A percentile compares a stretch with the other conserved stretches of the same genome.
phyloP scores from a whole-genome alignment of 2,797 vertebrate genomes.

The Cuculus canorus region DNA sequence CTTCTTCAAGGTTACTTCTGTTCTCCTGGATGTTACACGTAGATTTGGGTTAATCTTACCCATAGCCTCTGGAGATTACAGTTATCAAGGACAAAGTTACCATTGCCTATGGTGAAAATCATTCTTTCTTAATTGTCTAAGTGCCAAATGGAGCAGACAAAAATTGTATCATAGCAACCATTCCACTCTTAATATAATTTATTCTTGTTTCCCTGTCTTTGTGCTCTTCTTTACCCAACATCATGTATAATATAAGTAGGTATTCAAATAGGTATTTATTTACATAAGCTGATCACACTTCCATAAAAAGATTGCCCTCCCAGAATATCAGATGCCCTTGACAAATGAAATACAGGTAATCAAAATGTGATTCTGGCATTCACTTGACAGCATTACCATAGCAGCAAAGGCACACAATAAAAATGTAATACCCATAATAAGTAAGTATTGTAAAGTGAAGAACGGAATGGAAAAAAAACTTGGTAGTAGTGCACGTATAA shows the following conservation, averaged over 20 bases:
- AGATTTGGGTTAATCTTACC: background rate
- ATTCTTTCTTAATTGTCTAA: background rate
- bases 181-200: background rate
- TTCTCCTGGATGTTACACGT: background rate
- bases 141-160: background rate
- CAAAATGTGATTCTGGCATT: background rate
- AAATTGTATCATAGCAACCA: background rate
- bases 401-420: background rate
- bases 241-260: background rate
- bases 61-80: background rate
- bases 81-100: conserved; percentile 9
- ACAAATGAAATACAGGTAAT: background rate
- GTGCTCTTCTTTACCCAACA: background rate
- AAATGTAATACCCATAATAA: background rate
- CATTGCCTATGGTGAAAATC: background rate
- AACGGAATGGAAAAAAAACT: background rate
- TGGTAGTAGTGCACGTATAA: background rate
- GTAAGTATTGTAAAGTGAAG: background rate
- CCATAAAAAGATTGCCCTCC: background rate
- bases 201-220: background rate
- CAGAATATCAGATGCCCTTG: background rate
- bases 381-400: background rate
- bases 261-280: background rate
- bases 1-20: background rate
- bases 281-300: background rate